phyloP scores from a whole-genome alignment of 2,888 invertebrate genomes.

The Lottia scabra region DNA sequence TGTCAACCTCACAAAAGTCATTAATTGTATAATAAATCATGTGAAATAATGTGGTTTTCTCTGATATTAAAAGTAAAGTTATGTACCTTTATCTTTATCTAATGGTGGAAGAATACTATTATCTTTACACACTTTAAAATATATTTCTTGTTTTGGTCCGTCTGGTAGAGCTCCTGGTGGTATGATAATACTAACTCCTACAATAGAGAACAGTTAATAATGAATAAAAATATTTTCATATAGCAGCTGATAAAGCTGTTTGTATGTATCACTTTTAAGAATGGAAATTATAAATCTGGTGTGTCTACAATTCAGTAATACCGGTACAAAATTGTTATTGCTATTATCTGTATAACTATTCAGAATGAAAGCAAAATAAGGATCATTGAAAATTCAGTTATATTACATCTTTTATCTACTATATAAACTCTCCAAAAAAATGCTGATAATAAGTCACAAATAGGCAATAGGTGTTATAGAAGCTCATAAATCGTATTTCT shows the following conservation, averaged over 20 bases:
- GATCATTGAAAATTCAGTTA: no score
- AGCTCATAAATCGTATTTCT: not conserved
- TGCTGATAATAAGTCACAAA: no score
- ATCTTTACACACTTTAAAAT: slow-evolving; percentile 83
- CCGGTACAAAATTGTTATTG: no score
- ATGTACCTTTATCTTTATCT: slow-evolving; percentile 88
- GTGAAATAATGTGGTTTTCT: no score
- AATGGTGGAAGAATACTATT: slow-evolving; percentile 81
- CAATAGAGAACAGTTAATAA: not conserved
- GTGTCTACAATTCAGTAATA: not conserved
- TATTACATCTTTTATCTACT: not conserved
- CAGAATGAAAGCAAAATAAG: no score
- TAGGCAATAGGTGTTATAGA: not conserved
- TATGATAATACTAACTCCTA: slow-evolving; percentile 85
- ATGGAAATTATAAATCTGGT: not conserved
- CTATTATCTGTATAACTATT: no score
- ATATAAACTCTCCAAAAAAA: not conserved
- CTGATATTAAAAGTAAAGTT: no score
- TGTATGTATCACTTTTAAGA: not conserved
- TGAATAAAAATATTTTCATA: not conserved
- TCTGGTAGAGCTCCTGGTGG: slow-evolving; percentile 88
- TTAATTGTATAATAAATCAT: no score
- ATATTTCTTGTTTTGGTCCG: slow-evolving; percentile 88
- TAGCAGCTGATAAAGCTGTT: no score
- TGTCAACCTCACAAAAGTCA: no score